Evolutionary conservation across 2,113 vertebrate genomes (phyloP), one percentile per base, ranked within the genome.

Genomic region (Rutilus rutilus): DNA sequence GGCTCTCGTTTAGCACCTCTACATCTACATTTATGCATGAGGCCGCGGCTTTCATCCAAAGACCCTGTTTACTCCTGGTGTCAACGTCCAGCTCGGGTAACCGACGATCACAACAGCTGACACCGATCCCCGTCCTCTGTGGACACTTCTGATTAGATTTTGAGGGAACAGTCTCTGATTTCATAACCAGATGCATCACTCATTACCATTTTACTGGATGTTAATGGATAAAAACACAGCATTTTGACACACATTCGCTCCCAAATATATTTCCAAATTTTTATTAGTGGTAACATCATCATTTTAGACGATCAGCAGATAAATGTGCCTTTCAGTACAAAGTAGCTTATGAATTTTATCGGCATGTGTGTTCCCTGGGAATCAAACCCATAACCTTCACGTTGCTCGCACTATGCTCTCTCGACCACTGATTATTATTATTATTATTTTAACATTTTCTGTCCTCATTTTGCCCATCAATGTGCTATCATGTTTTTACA

Each of bases 81-180:
- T 74, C 47, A 47, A 2, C 42, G 25, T 25, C 23, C 42, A 47
- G 42, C 42, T 74, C n/a, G n/a, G 12, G 71, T 74, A 15, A 74
- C 71, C 39, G 33, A 33, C 71, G 23, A 74, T 74, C 73, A 75
- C 71, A 50, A n/a, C 42, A 75, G 73, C 73, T 75, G 73, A 50
- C 7, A 8, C 71, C 25, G n/a, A 27, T 27, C n/a, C 1, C 7
- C 8, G 5, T 73, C 10, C 11, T 21, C 65, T 42, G 21, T n/a
- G 19, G 42, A 11, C 71, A 25, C 23, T 50, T 25, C 71, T 75
- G 71, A n/a, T 14, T 14, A 11, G 39, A 45, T 45, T 25, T 45
- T 11, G 5, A 74, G 71, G 71, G 23, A 15, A 47, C 11, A 8
- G 39, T 47, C 71, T 74, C 10, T n/a, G 23, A 74, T 45, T 74